Percentiles rank a stretch among this genome's conserved stretches.
These are phyloP conservation scores for Enteromius fasciolatus DNA, from an alignment of 2,797 vertebrate genomes.

Conservation along the genomic window DNA sequence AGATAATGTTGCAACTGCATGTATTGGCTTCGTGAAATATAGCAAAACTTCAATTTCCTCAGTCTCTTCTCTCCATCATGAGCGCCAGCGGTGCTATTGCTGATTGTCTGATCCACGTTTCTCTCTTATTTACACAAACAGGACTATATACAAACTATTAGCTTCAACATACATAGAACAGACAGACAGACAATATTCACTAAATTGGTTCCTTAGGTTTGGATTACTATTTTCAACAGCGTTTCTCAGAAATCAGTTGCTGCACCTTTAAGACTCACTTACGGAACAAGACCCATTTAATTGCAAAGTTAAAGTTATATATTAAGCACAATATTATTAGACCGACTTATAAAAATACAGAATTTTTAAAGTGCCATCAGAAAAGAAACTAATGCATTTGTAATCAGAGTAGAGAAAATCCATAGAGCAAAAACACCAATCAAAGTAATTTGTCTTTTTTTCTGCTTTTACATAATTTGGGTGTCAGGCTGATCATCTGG, in stretches of 20 bases:
- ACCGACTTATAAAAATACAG: constrained; percentile 21
- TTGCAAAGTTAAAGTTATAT: constrained; percentile 29
- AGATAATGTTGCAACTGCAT: background rate
- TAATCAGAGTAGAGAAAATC: constrained; percentile 9
- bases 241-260: background rate
- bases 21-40: background rate
- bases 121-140: background rate
- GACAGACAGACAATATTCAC: background rate
- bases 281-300: background rate
- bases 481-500: constrained; percentile 72
- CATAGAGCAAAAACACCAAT: constrained; percentile 1
- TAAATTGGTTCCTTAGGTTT: background rate
- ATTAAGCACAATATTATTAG: constrained; percentile 39
- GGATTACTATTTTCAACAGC: background rate
- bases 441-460: background rate
- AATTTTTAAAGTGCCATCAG: constrained; percentile 29
- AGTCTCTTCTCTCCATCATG: background rate
- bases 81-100: too few species aligned
- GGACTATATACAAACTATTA: background rate
- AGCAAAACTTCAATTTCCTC: background rate
- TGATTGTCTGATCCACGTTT: background rate
- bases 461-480: background rate
- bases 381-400: constrained; percentile 2
- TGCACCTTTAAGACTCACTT: background rate
- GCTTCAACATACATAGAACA: background rate